A percentile compares a stretch with the other conserved stretches of the same genome.
These are phyloP conservation scores for Lepisosteus osseus DNA, from an alignment of 2,113 vertebrate species.

Conservation along the genomic window DNA sequence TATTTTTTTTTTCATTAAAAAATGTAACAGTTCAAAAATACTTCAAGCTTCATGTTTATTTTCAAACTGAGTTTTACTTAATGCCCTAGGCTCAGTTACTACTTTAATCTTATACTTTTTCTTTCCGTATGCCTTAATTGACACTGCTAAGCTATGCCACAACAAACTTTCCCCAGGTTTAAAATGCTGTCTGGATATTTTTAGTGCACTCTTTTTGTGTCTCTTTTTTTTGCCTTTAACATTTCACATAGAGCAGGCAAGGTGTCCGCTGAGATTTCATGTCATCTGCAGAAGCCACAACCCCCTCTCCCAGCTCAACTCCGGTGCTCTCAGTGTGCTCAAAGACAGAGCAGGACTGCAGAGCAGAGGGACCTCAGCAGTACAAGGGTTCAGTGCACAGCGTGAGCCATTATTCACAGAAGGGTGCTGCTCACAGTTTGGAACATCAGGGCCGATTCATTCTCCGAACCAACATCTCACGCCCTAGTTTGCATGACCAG, in stretches of 20 bases:
- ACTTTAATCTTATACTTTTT: too few species aligned
- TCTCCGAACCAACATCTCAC: constrained; percentile 3
- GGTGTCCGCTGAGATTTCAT: constrained; percentile 1
- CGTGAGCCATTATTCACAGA: constrained; percentile 12
- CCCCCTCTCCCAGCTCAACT: constrained; percentile 16
- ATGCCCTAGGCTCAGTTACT: too few species aligned
- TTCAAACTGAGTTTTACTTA: too few species aligned
- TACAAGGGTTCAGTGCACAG: background rate
- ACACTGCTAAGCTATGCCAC: background rate
- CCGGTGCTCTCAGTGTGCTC: constrained; percentile 20
- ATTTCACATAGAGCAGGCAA: background rate
- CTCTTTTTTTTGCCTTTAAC: background rate
- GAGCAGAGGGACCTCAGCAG: constrained; percentile 33
- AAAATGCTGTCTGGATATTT: background rate
- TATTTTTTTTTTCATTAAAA: too few species aligned
- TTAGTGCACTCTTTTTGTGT: background rate
- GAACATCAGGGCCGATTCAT: constrained; percentile 5
- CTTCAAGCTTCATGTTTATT: too few species aligned
- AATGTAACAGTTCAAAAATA: too few species aligned
- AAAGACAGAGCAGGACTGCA: constrained; percentile 12
- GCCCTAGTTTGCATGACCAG: background rate
- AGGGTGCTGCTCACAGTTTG: constrained; percentile 8
- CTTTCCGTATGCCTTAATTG: background rate
- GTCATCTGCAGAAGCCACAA: constrained; percentile 5
- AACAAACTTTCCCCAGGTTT: background rate